A percentile compares a stretch with the other conserved stretches of the same genome.
These are phyloP conservation scores for Tupaia tana DNA, from an alignment of 2,113 vertebrate genomes.

Conservation along the genomic window DNA sequence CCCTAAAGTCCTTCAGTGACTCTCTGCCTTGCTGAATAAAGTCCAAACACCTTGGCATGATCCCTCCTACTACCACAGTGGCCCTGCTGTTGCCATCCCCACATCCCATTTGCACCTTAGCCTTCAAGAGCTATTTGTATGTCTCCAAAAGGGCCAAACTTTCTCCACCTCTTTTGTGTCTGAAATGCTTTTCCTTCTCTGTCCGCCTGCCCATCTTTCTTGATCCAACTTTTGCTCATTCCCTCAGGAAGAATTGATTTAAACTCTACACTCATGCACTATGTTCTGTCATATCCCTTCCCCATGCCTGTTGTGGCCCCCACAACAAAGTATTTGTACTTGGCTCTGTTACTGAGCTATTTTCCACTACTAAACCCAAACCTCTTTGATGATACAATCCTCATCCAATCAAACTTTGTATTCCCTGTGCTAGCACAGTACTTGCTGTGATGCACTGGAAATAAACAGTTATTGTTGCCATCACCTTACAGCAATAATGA, in stretches of 20 bases:
- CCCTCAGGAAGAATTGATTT: not conserved
- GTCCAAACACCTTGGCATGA: not conserved
- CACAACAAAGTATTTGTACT: not conserved
- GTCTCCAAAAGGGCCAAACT: not conserved
- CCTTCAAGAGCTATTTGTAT: not conserved
- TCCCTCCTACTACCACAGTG: not conserved
- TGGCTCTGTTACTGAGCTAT: not conserved
- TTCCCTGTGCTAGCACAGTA: not conserved
- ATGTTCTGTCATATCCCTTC: accelerated
- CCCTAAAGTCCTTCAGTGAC: not conserved
- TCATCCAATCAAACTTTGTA: not conserved
- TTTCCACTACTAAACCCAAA: not conserved
- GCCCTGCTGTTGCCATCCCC: not conserved
- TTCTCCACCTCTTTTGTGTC: not conserved
- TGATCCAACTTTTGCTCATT: not conserved
- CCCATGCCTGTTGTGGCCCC: not conserved
- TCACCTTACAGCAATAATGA: not conserved
- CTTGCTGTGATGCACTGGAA: accelerated
- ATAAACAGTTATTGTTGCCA: accelerated
- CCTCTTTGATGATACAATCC: not conserved
- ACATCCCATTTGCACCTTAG: not conserved
- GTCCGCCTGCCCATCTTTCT: not conserved
- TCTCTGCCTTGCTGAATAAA: not conserved
- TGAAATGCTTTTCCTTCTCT: not conserved
- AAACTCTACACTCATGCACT: accelerated